Conservation (phyloP, 2,113 vertebrate genomes). For the Gnathonemus echidnorhynchus region DNA sequence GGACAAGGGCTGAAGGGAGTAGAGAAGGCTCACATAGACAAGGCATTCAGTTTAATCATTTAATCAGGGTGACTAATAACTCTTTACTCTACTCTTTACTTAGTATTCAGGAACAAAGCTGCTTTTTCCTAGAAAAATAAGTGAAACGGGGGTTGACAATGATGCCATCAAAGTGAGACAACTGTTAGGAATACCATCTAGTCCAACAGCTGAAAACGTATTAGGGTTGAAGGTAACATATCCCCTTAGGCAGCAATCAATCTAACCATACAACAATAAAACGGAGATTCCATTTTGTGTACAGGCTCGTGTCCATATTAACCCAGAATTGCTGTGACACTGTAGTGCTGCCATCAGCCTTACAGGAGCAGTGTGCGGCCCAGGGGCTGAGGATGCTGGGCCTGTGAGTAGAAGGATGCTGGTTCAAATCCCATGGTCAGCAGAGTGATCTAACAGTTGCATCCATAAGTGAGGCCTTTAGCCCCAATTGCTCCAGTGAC, state of each 20-base stretch:
- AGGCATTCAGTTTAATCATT: not conserved
- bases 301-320: not conserved
- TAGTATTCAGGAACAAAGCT: not conserved
- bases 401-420: not conserved
- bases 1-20: not conserved
- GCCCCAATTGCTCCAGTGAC: not conserved
- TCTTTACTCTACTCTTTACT: not conserved
- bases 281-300: not conserved
- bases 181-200: not conserved
- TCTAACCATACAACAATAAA: not conserved
- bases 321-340: not conserved
- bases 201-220: not conserved
- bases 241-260: not conserved
- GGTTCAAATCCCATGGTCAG: not conserved
- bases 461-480: not conserved
- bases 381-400: not conserved
- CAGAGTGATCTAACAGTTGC: not conserved
- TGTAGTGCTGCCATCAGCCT: not conserved
- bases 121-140: not conserved
- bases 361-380: not conserved
- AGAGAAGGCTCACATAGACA: not conserved
- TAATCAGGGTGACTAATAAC: not conserved
- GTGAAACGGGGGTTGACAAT: not conserved
- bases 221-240: constrained; percentile 28
- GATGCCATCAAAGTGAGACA: not conserved